These are phyloP conservation scores for Mustelus asterias DNA, from an alignment of 2,113 vertebrate genomes.

Conservation along the genomic window DNA sequence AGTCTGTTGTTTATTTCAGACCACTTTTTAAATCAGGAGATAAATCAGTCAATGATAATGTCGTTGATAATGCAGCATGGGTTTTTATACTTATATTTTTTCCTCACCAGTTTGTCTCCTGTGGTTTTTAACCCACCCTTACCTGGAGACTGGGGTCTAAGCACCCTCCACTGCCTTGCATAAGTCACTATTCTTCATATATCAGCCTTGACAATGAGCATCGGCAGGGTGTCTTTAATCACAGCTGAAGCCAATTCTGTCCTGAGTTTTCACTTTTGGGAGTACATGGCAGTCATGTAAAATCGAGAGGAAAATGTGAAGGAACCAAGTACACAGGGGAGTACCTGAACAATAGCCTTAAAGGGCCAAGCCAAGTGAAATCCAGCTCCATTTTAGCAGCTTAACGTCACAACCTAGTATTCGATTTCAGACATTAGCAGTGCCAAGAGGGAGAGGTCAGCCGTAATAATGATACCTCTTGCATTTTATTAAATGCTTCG, in stretches of 20 bases:
- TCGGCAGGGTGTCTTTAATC: neutral
- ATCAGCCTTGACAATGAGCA: neutral
- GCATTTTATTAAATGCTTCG: neutral
- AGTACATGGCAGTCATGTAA: neutral
- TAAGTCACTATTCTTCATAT: neutral
- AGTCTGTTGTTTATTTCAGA: neutral
- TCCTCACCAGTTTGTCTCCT: neutral
- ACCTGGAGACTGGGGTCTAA: neutral
- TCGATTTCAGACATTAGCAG: neutral
- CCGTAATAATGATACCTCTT: neutral
- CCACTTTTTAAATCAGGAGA: neutral
- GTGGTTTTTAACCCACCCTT: neutral
- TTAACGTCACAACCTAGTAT: neutral
- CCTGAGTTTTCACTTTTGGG: neutral
- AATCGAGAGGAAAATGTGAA: neutral
- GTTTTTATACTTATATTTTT: neutral
- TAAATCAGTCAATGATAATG: neutral
- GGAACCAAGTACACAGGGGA: neutral
- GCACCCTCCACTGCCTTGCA: neutral
- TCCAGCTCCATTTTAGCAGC: neutral
- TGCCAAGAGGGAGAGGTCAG: neutral
- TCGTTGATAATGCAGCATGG: neutral
- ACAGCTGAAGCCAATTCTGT: neutral
- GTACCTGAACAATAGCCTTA: neutral
- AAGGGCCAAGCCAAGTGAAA: neutral